phyloP scores from a whole-genome alignment of 2,888 invertebrate genomes.

The Mimas tiliae region DNA sequence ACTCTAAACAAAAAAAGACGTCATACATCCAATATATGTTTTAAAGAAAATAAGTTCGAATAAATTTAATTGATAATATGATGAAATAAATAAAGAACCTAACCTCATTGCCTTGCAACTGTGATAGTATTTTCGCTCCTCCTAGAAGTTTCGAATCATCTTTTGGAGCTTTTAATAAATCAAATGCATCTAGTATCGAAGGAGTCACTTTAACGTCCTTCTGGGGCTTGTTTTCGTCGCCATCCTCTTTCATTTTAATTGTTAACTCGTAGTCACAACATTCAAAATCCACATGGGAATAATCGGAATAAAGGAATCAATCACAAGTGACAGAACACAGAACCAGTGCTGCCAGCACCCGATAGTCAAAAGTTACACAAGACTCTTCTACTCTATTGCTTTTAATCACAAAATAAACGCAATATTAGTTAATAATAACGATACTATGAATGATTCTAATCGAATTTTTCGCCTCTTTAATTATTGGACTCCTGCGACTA shows the following conservation, averaged over 20 bases:
- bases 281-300: not conserved
- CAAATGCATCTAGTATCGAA: conserved; percentile 75
- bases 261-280: conserved; percentile 27
- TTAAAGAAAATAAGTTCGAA: conserved; percentile 3
- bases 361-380: no score
- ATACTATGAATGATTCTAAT: no score
- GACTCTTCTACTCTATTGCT: no score
- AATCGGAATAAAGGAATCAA: conserved; percentile 22
- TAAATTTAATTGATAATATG: conserved; percentile 30
- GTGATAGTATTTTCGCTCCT: conserved; percentile 72
- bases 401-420: no score
- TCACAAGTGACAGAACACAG: conserved; percentile 23
- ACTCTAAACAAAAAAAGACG: conserved; percentile 68
- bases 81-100: conserved; percentile 37
- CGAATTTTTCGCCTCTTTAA: no score
- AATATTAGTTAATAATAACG: no score
- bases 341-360: no score
- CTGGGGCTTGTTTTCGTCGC: conserved; percentile 42
- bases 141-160: conserved; percentile 70
- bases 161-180: conserved; percentile 65
- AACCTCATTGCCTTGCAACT: conserved; percentile 71
- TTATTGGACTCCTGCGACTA: no score
- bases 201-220: conserved; percentile 58
- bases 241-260: conserved; percentile 66
- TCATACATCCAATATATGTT: not conserved